These are phyloP conservation scores for Typhlichthys subterraneus DNA, from an alignment of 2,797 vertebrate species.

Conservation along the genomic window DNA sequence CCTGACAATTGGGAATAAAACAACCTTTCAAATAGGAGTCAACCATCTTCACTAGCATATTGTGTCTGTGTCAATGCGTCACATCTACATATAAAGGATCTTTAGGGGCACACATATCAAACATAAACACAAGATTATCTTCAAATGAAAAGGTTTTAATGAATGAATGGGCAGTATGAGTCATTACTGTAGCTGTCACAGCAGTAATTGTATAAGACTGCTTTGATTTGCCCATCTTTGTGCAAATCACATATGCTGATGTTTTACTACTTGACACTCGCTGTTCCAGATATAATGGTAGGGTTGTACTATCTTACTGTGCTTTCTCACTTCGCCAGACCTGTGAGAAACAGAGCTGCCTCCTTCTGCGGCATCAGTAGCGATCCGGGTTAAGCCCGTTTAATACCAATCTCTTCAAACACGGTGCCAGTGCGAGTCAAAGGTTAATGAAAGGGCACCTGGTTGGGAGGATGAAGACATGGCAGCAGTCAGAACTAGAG, in stretches of 20 bases:
- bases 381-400: constrained; percentile 76
- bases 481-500: constrained; percentile 68
- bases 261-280: background rate
- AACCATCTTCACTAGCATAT: too few relatives aligned
- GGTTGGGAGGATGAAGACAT: constrained; percentile 82
- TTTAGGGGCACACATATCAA: too few relatives aligned
- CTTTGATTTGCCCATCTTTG: background rate
- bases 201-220: too few relatives aligned
- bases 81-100: too few relatives aligned
- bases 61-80: too few relatives aligned
- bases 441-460: constrained; percentile 85
- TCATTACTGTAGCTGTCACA: too few relatives aligned
- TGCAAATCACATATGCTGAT: background rate
- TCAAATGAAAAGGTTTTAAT: too few relatives aligned
- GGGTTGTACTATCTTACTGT: constrained; percentile 62
- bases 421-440: constrained; percentile 77
- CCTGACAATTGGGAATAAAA: too few relatives aligned
- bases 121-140: too few relatives aligned
- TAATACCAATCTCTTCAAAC: constrained; percentile 80
- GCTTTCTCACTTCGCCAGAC: constrained; percentile 61
- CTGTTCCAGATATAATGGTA: constrained; percentile 34
- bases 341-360: constrained; percentile 72
- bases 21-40: too few relatives aligned
- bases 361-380: constrained; percentile 52
- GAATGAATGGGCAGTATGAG: too few relatives aligned